Base-by-base conservation (phyloP, 2,797 vertebrate genomes). In the Cygnus olor region DNA sequence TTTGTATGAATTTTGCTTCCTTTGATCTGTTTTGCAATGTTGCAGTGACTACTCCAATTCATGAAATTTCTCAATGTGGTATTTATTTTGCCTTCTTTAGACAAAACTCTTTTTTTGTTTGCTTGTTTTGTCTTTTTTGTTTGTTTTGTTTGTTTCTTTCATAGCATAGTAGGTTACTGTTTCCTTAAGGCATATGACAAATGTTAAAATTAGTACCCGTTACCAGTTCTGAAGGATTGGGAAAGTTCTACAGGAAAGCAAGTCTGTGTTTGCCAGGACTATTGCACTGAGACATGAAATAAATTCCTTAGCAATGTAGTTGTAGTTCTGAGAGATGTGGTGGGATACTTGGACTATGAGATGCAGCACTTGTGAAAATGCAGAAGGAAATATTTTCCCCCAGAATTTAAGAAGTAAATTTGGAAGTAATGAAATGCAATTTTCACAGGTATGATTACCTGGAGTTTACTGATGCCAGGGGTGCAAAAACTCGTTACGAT, bases 401-500 rank as follows among this genome's bases (percentile, higher is more conserved):
- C 8, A 8, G 53, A 61, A 38, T 19, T 72, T 71, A 11, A n/a
- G 5, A 63, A 51, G 40, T 73, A 57, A 64, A 45, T 74, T 73
- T 74, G 72, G 64, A 78, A 86, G 66, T 94, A 94, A 64, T 93
- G 61, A 79, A 44, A 66, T 95, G 91, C 88, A 77, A 83, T 92
- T 93, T 97, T 88, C 84, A 47, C 97, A 99, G 99, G 96, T 99
- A 99, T 56, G 99, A 99, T 98, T 99, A 99, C 97, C 97, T 99
- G 96, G 99, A 99, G 93, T 99, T 99, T 95, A 99, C 99, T 5
- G 99, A 99, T 74, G 98, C 99, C 68, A 98, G 99, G 98, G 99
- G 99, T 61, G 99, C 98, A n/a, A 99, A 99, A 97, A 98, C 99
- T 47, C 99, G 99, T 90, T 99, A 99, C 12, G 99, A 99, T 96